A percentile compares a stretch with the other conserved stretches of the same genome.
phyloP scores from a whole-genome alignment of 1,140 invertebrate species.

The Drosophila albomicans region DNA sequence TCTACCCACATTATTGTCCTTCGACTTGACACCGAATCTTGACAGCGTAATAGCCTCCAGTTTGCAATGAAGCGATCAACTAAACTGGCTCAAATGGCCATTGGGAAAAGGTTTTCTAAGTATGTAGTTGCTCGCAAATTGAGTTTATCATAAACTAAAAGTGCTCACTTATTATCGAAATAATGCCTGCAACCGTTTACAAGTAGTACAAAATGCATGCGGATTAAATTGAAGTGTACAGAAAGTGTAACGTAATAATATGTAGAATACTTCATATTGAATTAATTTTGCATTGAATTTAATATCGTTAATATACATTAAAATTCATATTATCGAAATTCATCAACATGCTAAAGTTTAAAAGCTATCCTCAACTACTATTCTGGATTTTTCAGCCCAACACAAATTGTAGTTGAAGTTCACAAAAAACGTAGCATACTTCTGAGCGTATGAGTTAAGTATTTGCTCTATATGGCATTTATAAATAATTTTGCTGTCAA shows the following conservation, averaged over 20 bases:
- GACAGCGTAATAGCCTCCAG: constrained; percentile 68
- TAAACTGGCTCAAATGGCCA: constrained; percentile 15
- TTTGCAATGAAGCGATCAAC: constrained; percentile 39
- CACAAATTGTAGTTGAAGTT: no score
- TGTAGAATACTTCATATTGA: background rate
- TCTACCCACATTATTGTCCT: constrained; percentile 24
- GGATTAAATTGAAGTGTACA: background rate
- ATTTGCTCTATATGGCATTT: no score
- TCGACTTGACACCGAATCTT: constrained; percentile 70
- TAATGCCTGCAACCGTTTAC: background rate
- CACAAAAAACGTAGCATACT: no score
- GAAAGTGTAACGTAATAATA: background rate
- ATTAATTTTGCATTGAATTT: no score
- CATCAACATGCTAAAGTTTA: no score
- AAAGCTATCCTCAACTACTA: no score
- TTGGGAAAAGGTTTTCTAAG: background rate
- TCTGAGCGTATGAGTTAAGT: no score
- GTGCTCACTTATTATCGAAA: background rate
- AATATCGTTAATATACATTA: no score
- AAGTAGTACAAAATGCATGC: background rate
- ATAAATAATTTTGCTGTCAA: no score
- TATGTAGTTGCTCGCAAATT: background rate
- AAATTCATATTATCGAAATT: no score
- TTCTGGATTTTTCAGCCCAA: no score
- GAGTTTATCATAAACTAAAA: background rate